Evolutionary conservation across 2,888 invertebrate genomes (phyloP), one percentile per base, ranked within the genome.

Genomic region (Macrosiphum euphorbiae): DNA sequence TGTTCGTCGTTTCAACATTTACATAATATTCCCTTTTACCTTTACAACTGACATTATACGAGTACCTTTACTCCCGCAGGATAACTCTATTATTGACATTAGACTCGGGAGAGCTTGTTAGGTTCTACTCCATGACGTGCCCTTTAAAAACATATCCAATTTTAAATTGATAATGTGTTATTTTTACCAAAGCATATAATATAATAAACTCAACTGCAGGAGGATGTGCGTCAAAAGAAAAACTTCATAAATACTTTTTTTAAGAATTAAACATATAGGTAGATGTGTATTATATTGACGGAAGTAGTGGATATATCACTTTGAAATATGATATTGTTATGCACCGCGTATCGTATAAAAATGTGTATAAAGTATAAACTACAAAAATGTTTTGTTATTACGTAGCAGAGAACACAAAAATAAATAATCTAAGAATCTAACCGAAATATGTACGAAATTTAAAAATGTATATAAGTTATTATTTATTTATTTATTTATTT

Each of bases 1-100:
- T 47, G 61, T 90, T 47, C 90, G 28, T 67, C 44, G 61, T 20
- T 90, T 67, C 24, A 47, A 90, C 11, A 91, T 91, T 91, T 84
- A 55, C 90, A 91, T 91, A 90, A 52, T 35, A 61, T 52, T 91
- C 24, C 24, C 28, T 35, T 52, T 52, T 28, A 52, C 41, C 41
- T 16, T 52, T 3, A 11, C n/a, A 67, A 90, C 78, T 1, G 50
- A 1, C 50, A 35, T 90, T 78, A 78, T 16, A 16, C 20, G 52
- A 26, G 13, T 61, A 20, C 35, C 78, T 78, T 78, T 78, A 78
- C 78, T 78, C 78, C 78, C 44, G 28, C 47, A 88, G 35, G 44
- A 35, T 41, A 84, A 91, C 28, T 52, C 13, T 84, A 55, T 84
- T 78, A 91, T 84, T 91, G 52, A 84, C 78, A 84, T 4, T 91